Base-by-base conservation (phyloP, 2,797 vertebrate species). In the Tenualosa thibaudeaui region DNA sequence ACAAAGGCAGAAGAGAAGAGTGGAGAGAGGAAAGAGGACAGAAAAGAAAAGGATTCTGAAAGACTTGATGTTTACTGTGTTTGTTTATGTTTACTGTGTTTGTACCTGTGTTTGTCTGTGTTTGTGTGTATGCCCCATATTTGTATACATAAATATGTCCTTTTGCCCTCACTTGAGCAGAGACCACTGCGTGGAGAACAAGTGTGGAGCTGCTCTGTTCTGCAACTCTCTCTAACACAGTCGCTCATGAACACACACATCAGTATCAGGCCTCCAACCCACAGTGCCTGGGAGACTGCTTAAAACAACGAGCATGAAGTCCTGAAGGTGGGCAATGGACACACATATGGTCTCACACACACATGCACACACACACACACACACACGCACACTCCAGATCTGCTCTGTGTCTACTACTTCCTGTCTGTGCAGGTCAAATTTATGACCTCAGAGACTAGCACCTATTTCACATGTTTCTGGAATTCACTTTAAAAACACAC, bases 401-500 rank as follows among this genome's bases (percentile, higher is more conserved):
- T 71, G 31, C 31, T 71, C 37, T 83, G 8, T 15, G 31, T 83
- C 83, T 49, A 85, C 81, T 53, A 85, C 87, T 89, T 91, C 89
- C 89, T 86, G 86, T 86, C 83, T 86, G 60, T 37, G 71, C 17
- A 81, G 84, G 83, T 50, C 83, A 90, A 86, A 91, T 91, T 86
- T 90, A 91, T 84, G 86, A 86, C 86, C 65, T 83, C 78, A 86
- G 88, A 87, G 81, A 84, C 37, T 82, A 88, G 82, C 75, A 75
- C 91, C 78, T 83, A 86, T 85, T 85, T 87, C 85, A 88, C 85
- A 86, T 87, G 75, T 81, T 86, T 84, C 71, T 82, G 85, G 88
- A 92, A 90, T 71, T 51, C 60, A 84, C 58, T 56, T 85, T 88
- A 86, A 89, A 88, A 87, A 88, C 86, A 82, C 81, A 82, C 49